Evolutionary conservation across 2,113 vertebrate species (phyloP), one percentile per base, ranked within the genome.

Genomic region (Nymphicus hollandicus): DNA sequence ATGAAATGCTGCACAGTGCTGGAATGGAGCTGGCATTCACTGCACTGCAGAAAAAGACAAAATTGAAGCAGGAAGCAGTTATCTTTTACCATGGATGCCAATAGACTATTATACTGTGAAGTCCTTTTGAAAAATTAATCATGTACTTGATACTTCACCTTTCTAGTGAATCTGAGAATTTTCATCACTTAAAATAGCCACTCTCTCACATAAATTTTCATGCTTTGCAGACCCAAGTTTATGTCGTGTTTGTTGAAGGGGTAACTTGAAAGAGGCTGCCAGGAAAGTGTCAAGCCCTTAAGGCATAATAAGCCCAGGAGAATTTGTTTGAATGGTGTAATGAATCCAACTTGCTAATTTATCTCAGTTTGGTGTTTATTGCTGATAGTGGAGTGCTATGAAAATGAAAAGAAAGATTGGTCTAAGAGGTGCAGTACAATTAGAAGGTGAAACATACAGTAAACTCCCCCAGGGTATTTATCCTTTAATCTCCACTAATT

Each of bases 11-110:
- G 91, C 87, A 58, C 89, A 43, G 10, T 5, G 69, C 52, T 60
- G 91, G 86, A 92, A 71, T 15, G 5, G 86, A 89, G 89, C 91
- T 95, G 93, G 91, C n/a, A 0, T 61, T 85, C 41, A 4, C 95
- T 96, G 96, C 95, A 93, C 95, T 97, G 96, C 96, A 96, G 95
- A 93, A 72, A 87, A 79, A 94, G 77, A 33, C 86, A 74, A 37
- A 92, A 70, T 39, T 80, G 78, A 71, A 91, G 58, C 74, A 89
- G 56, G 81, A 18, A 89, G 73, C 86, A 35, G 44, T 37, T 80
- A 1, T 23, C 44, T 93, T 25, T 82, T 77, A 63, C 53, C 0
- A 0, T 49, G 66, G 58, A 41, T 89, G 85, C 87, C 91, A 69
- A 31, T 27, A 88, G 44, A 17, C 37, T 33, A 33, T 35, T 60